Evolutionary conservation across 2,113 vertebrate species (phyloP), one percentile per base, ranked within the genome.

Genomic region (Bombycilla garrulus): DNA sequence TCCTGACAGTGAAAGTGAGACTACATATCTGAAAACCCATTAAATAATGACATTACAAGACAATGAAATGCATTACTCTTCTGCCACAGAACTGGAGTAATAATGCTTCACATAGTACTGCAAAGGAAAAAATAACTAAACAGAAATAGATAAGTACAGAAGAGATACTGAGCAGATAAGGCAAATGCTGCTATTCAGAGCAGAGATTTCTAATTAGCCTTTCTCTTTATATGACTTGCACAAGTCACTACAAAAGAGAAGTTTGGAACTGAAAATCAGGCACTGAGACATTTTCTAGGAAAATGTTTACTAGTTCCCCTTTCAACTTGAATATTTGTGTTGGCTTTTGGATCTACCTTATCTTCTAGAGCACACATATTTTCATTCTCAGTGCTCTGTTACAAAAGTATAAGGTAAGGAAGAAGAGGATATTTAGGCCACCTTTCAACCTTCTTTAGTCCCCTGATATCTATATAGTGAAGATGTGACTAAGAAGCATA

Each of bases 401-500:
- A 78, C 21, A 54, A 67, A 69, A 47, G 29, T 23, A 76, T 10
- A 61, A 74, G 31, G 38, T 61, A 85, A 48, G 19, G 64, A 92
- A 88, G 36, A 15, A 66, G 19, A 88, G 51, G 12, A 44, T 62
- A 86, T 96, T 90, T 81, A 94, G 82, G 85, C 67, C 93, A 88
- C 48, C 36, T 92, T 93, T 88, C 64, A 90, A 67, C 56, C 53
- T 86, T 64, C 71, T 67, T 86, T 67, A 83, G 47, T 86, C 60
- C 64, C 65, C n/a, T 62, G 88, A 25, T 62, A 88, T 61, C 61
- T 83, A 74, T 36, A 67, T 7, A 58, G 58, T 44, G 51, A 90
- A 74, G 26, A 70, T 35, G 11, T 26, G 33, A 61, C 73, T 29
- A 20, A 70, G 73, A 92, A 94, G 35, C 33, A 88, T 6, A 62